Percentiles rank a stretch among this genome's conserved stretches.
Conservation (phyloP, 2,113 vertebrate genomes). For the Callospermophilus lateralis region DNA sequence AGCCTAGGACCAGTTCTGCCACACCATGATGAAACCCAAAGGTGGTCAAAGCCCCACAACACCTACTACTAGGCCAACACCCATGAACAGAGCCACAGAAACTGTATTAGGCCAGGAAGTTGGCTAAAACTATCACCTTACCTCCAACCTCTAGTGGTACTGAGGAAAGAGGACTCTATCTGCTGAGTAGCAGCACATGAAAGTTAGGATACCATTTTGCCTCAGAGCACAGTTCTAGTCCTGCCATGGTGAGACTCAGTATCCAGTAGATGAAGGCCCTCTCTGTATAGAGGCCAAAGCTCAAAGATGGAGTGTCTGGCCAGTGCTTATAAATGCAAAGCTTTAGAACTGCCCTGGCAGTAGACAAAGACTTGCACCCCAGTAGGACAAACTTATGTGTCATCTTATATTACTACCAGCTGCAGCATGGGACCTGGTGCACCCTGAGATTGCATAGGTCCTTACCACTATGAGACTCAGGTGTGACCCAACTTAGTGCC, state of each 20-base stretch:
- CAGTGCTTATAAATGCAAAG: not conserved
- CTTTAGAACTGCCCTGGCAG: not conserved
- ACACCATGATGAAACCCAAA: not conserved
- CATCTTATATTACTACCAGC: not conserved
- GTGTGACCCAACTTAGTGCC: not conserved
- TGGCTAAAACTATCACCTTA: not conserved
- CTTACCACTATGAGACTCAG: not conserved
- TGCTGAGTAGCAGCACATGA: not conserved
- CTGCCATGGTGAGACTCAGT: not conserved
- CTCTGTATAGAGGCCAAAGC: not conserved
- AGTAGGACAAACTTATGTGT: not conserved
- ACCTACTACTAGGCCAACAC: not conserved
- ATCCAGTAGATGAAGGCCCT: not conserved
- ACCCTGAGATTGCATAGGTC: not conserved
- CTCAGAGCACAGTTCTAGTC: not conserved
- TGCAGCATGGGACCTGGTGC: not conserved
- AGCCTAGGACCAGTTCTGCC: not conserved
- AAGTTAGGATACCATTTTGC: not conserved
- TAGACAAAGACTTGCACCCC: not conserved
- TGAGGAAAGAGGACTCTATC: not conserved
- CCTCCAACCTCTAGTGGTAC: not conserved
- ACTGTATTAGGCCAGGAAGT: not conserved
- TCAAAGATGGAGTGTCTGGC: not conserved
- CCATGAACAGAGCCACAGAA: not conserved
- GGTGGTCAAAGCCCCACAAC: not conserved